Conservation (phyloP, 53 echinoderm and acorn worm genomes). For the Holothuria scabra region DNA sequence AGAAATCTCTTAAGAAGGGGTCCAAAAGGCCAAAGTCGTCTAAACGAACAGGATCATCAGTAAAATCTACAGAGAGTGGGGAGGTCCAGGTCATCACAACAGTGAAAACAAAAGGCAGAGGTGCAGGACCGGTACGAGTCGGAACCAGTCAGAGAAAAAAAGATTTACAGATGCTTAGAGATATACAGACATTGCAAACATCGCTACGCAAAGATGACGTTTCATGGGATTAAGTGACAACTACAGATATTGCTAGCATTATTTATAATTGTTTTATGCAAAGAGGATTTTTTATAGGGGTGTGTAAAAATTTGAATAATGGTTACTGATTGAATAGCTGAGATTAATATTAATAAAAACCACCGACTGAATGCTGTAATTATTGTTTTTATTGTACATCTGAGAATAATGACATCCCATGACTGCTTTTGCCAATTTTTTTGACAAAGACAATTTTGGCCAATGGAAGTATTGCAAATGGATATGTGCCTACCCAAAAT, state of each 20-base stretch:
- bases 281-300: no score
- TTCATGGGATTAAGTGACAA: conserved; percentile 74
- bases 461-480: no score
- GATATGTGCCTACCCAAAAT: no score
- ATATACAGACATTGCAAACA: conserved; percentile 88
- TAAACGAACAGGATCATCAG: conserved; percentile 22
- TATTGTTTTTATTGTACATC: no score
- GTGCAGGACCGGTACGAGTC: conserved; percentile 71
- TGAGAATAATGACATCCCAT: no score
- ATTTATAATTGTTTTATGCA: not conserved
- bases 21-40: conserved; percentile 30
- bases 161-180: conserved; percentile 63
- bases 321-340: no score
- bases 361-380: no score
- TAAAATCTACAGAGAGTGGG: conserved; percentile 37
- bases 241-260: not conserved
- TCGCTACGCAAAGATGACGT: conserved; percentile 90
- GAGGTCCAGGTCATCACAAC: conserved; percentile 98
- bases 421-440: no score
- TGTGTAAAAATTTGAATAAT: no score
- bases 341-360: no score
- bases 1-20: conserved; percentile 41
- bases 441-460: no score
- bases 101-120: conserved; percentile 82
- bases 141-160: conserved; percentile 36